Conservation (phyloP, 2,113 vertebrate species). For the Charadrius vociferus region DNA sequence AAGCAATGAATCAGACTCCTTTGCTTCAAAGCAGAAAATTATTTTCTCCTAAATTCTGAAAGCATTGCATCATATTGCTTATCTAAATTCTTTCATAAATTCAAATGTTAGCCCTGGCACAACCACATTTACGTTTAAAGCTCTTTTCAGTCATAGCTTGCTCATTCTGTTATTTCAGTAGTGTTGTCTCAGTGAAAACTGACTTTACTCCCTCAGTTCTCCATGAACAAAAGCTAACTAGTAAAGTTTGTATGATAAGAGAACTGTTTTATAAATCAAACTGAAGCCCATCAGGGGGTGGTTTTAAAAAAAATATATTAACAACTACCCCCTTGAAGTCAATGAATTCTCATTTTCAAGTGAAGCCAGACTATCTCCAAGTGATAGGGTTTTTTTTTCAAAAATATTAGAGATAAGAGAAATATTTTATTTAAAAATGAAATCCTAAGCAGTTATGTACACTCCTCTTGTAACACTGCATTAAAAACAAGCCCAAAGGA, state of each 20-base stretch:
- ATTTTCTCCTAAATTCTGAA: constrained; percentile 48
- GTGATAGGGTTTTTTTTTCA: background rate
- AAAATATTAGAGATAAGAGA: background rate
- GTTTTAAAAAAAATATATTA: background rate
- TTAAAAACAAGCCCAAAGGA: background rate
- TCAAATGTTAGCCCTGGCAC: constrained; percentile 30
- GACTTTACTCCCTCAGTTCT: constrained; percentile 3
- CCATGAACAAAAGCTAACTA: constrained; percentile 16
- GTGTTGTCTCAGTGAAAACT: constrained; percentile 22
- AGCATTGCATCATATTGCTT: constrained; percentile 48
- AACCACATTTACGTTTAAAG: constrained; percentile 41
- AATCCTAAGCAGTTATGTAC: background rate
- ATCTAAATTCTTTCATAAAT: constrained; percentile 54
- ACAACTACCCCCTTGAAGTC: background rate
- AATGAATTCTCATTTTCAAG: background rate
- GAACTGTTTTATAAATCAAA: constrained; percentile 28
- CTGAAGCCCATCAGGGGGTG: background rate
- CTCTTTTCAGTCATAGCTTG: constrained; percentile 21
- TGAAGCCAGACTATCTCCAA: background rate
- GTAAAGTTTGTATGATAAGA: background rate
- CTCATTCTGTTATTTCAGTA: constrained; percentile 36
- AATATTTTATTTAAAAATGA: background rate
- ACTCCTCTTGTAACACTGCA: background rate
- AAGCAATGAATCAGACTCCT: background rate
- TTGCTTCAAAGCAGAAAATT: constrained; percentile 11